phyloP scores from a whole-genome alignment of 1,140 invertebrate genomes.

The Protaetia brevitarsis region DNA sequence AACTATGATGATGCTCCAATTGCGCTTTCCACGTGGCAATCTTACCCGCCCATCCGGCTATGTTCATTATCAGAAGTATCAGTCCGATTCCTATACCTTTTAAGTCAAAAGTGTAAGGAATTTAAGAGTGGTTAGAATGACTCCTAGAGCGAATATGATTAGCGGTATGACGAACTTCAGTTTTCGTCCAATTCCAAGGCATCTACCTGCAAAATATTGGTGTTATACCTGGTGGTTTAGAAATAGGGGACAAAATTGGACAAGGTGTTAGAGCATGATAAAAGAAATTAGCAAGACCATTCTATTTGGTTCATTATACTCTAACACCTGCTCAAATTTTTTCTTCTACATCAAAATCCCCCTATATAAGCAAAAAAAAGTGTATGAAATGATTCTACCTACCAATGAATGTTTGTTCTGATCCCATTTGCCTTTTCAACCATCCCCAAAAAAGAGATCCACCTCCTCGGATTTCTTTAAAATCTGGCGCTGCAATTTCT shows the following conservation, averaged over 20 bases:
- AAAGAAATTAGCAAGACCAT: background rate
- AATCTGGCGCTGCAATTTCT: too few species aligned
- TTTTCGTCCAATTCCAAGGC: constrained; percentile 36
- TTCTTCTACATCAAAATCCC: too few species aligned
- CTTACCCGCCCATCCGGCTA: constrained; percentile 34
- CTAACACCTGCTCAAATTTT: too few species aligned
- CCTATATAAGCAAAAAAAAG: too few species aligned
- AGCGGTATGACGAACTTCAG: constrained; percentile 37
- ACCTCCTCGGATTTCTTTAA: too few species aligned
- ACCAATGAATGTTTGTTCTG: constrained; percentile 15
- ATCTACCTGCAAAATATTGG: constrained; percentile 38
- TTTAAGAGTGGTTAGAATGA: constrained; percentile 38
- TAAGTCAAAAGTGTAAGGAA: constrained; percentile 39
- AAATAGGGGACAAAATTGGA: background rate
- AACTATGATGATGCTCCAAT: too few species aligned
- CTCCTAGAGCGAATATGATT: constrained; percentile 39
- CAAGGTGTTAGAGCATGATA: background rate
- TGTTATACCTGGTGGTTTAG: too few species aligned
- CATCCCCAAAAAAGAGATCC: background rate
- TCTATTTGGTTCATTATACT: background rate
- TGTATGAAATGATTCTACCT: too few species aligned
- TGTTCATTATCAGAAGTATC: constrained; percentile 34
- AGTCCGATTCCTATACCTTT: constrained; percentile 42
- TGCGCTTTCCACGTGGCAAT: constrained; percentile 25
- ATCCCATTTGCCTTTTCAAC: background rate